Conservation (phyloP, 2,113 vertebrate species). For the Prionailurus bengalensis region DNA sequence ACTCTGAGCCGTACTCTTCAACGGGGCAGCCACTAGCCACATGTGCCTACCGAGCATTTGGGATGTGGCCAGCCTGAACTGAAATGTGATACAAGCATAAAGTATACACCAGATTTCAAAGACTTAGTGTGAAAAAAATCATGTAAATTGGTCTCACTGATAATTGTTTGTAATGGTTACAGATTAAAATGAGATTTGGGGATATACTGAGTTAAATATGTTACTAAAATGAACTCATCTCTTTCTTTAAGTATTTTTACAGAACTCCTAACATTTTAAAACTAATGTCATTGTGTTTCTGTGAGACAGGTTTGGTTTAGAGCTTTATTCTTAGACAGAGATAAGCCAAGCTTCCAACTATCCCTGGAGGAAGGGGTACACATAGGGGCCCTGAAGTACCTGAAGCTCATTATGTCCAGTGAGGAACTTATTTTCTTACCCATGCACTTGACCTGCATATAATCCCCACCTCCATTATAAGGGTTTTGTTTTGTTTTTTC, state of each 20-base stretch:
- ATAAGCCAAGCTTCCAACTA: not conserved
- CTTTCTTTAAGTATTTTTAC: not conserved
- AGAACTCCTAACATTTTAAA: not conserved
- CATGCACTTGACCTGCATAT: not conserved
- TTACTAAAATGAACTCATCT: not conserved
- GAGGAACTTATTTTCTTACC: not conserved
- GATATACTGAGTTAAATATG: not conserved
- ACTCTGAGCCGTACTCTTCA: not conserved
- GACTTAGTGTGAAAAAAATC: not conserved
- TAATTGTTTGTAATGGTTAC: not conserved
- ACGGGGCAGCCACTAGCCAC: not conserved
- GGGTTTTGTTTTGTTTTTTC: not conserved
- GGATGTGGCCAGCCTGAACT: not conserved
- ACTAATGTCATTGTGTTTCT: not conserved
- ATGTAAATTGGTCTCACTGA: not conserved
- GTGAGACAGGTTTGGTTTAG: not conserved
- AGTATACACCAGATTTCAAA: not conserved
- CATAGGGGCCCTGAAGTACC: not conserved
- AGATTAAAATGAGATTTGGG: not conserved
- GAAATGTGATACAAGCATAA: not conserved
- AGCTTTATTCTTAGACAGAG: not conserved
- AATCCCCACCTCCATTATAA: not conserved
- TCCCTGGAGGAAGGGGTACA: not conserved
- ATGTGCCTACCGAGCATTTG: not conserved
- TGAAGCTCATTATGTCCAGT: not conserved